A percentile compares a stretch with the other conserved stretches of the same genome.
Evolutionary conservation across 2,888 invertebrate genomes (phyloP).

Genomic region (Drosophila testacea): DNA sequence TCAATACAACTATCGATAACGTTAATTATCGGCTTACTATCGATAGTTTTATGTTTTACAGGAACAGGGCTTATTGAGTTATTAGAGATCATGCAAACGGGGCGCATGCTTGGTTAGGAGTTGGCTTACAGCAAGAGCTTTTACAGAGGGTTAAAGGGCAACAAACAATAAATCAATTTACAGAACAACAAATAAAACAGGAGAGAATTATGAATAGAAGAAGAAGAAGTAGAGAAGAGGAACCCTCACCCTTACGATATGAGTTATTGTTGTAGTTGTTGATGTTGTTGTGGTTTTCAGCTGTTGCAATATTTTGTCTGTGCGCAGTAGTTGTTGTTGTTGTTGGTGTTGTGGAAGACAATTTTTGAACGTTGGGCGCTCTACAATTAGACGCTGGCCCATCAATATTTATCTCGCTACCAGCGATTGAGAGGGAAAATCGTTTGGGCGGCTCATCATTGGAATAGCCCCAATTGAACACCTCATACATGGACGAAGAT

Average conservation of each 20-base stretch:
- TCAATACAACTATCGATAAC: slow-evolving; percentile 8
- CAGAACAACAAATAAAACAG: slow-evolving; percentile 26
- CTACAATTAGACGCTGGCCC: slow-evolving; percentile 73
- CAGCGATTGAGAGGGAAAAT: slow-evolving; percentile 84
- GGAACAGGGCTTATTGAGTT: slow-evolving; percentile 7
- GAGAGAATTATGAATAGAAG: slow-evolving; percentile 13
- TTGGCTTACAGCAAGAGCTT: slow-evolving; percentile 20
- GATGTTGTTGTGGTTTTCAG: slow-evolving; percentile 59
- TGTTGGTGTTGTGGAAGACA: slow-evolving; percentile 52
- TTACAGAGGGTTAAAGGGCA: slow-evolving; percentile 38
- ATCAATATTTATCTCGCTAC: slow-evolving; percentile 85
- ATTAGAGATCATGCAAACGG: slow-evolving; percentile 54
- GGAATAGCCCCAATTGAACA: slow-evolving; percentile 88
- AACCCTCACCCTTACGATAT: slow-evolving; percentile 85
- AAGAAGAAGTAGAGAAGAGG: slow-evolving; percentile 49
- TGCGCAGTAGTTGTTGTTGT: slow-evolving; percentile 71
- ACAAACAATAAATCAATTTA: slow-evolving; percentile 32
- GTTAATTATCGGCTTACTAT: slow-evolving; percentile 6
- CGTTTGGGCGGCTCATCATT: slow-evolving; percentile 85
- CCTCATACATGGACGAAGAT: slow-evolving; percentile 91
- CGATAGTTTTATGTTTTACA: slow-evolving; percentile 16
- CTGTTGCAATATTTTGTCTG: slow-evolving; percentile 76
- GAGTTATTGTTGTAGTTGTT: slow-evolving; percentile 61
- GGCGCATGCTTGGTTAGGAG: slow-evolving; percentile 58
- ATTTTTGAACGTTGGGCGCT: slow-evolving; percentile 54